These are phyloP conservation scores for Aphidius colemani DNA, from an alignment of 2,888 invertebrate species.

Conservation along the genomic window DNA sequence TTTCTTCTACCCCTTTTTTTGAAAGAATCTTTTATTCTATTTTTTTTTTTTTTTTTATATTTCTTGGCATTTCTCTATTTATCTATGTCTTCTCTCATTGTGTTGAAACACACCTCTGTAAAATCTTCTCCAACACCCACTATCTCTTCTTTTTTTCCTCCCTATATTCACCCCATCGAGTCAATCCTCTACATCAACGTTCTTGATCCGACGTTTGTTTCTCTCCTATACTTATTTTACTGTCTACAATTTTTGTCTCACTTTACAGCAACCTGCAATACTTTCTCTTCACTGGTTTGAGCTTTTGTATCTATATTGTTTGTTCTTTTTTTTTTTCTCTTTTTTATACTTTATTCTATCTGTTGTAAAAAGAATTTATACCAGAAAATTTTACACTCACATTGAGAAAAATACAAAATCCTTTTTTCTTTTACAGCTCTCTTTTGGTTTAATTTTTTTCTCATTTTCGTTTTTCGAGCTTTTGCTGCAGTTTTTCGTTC, in stretches of 20 bases:
- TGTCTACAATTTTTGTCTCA: not conserved
- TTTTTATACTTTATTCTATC: no score
- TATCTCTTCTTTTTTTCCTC: conserved; percentile 20
- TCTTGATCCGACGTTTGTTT: conserved; percentile 11
- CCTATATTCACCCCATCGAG: conserved; percentile 24
- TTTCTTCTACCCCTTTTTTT: conserved; percentile 22
- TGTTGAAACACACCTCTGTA: conserved; percentile 22
- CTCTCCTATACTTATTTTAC: conserved; percentile 25
- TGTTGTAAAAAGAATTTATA: not conserved
- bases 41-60: conserved; percentile 34
- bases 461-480: no score
- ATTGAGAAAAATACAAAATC: not conserved
- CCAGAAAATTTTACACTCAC: not conserved
- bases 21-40: conserved; percentile 12
- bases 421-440: conserved; percentile 25
- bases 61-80: conserved; percentile 24
- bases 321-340: no score
- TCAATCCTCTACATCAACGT: no score
- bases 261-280: no score
- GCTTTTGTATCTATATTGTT: no score
- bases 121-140: conserved; percentile 12
- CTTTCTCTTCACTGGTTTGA: no score
- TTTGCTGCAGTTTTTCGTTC: no score
- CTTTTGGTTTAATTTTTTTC: no score
- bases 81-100: conserved; percentile 18